phyloP scores from a whole-genome alignment of 2,888 invertebrate genomes.

The Xanthia togata region DNA sequence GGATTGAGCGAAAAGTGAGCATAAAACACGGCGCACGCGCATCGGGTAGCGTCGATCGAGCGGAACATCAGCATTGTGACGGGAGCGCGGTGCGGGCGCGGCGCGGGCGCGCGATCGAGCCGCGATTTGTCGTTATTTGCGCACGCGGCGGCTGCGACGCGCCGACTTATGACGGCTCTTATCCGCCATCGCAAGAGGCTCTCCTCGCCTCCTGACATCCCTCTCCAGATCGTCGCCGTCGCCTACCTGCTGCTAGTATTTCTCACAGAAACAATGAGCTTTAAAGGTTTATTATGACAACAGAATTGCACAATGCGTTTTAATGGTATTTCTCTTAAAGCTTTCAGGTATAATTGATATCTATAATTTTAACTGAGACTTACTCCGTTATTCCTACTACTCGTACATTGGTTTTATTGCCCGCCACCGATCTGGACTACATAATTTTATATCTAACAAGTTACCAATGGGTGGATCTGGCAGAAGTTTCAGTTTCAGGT shows the following conservation, averaged over 20 bases:
- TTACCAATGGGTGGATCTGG: background rate
- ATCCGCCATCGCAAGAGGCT: conserved; percentile 85
- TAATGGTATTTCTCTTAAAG: conserved; percentile 65
- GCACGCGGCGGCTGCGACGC: conserved; percentile 74
- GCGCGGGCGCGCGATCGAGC: conserved; percentile 74
- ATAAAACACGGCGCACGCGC: conserved; percentile 85
- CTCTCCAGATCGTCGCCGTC: conserved; percentile 74
- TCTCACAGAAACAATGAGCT: conserved; percentile 88
- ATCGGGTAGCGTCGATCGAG: conserved; percentile 81
- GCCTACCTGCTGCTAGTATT: conserved; percentile 81
- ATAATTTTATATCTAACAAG: conserved; percentile 2
- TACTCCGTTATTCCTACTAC: conserved; percentile 15
- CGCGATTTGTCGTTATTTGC: conserved; percentile 88
- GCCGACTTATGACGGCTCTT: conserved; percentile 86
- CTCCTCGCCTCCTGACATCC: conserved; percentile 81
- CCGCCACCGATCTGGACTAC: background rate
- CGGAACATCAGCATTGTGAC: conserved; percentile 78
- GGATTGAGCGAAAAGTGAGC: conserved; percentile 86
- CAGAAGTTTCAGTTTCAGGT: background rate
- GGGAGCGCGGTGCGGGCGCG: conserved; percentile 43
- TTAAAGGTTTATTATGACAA: conserved; percentile 86
- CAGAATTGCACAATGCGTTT: conserved; percentile 70
- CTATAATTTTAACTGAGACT: conserved; percentile 49
- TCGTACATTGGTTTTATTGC: conserved; percentile 24
- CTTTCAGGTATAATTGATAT: conserved; percentile 56